A percentile compares a stretch with the other conserved stretches of the same genome.
Conservation (phyloP, 2,888 invertebrate genomes). For the Hetaerina titia region DNA sequence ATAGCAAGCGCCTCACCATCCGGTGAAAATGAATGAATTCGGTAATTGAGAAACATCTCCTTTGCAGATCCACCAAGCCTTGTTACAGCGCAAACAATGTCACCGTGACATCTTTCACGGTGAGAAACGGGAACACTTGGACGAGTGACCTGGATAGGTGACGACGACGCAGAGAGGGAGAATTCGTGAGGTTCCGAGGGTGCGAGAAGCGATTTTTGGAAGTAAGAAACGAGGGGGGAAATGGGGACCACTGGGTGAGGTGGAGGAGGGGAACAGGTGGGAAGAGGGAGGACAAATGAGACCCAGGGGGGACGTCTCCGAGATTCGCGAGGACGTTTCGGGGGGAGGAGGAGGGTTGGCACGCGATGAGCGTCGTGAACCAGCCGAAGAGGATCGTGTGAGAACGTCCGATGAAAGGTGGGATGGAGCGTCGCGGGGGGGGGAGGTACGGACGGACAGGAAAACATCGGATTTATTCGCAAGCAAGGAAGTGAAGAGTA, state of each 20-base stretch:
- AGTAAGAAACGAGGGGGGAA: neutral
- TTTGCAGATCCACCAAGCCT: neutral
- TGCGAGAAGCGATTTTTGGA: neutral
- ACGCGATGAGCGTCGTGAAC: neutral
- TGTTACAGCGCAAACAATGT: neutral
- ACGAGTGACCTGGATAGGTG: no score
- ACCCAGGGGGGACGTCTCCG: neutral
- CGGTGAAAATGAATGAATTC: no score
- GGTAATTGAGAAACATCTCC: no score
- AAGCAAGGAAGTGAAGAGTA: neutral
- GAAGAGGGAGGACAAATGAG: neutral
- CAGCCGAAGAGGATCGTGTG: neutral
- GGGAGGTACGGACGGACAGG: neutral
- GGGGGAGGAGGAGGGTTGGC: neutral
- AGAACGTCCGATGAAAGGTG: neutral
- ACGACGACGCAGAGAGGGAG: neutral
- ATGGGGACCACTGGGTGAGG: no score
- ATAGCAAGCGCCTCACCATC: no score
- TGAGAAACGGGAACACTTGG: neutral
- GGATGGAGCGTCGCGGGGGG: neutral
- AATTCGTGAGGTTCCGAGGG: neutral
- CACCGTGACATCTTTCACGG: neutral
- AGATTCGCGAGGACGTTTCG: neutral
- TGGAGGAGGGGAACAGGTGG: neutral
- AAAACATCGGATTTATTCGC: neutral